These are phyloP conservation scores for Idaea biselata DNA, from an alignment of 2,888 invertebrate species.

Conservation along the genomic window DNA sequence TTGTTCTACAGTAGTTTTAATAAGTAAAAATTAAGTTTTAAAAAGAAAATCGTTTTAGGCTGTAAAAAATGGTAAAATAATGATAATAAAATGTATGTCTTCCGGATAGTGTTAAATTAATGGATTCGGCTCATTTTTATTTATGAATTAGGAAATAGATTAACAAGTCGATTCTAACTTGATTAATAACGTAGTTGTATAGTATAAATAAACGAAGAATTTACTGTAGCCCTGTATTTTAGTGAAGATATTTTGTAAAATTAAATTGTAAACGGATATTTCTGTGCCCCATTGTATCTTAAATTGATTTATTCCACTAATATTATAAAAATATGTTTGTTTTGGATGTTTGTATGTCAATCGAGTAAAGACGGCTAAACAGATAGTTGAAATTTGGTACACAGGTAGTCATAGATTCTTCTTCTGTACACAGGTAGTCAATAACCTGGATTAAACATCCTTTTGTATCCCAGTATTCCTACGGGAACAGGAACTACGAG, in stretches of 20 bases:
- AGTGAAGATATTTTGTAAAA: slow-evolving; percentile 30
- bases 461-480: too few relatives aligned
- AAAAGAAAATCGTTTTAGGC: slow-evolving; percentile 40
- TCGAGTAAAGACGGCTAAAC: too few relatives aligned
- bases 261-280: slow-evolving; percentile 1
- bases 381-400: too few relatives aligned
- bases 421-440: too few relatives aligned
- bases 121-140: slow-evolving; percentile 63
- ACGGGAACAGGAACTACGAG: too few relatives aligned
- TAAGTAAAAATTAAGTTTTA: neutral
- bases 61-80: slow-evolving; percentile 47
- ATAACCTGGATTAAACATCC: too few relatives aligned
- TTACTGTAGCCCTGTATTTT: slow-evolving; percentile 50
- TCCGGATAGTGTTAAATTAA: slow-evolving; percentile 72
- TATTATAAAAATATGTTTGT: too few relatives aligned
- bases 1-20: neutral
- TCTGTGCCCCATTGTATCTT: neutral
- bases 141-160: slow-evolving; percentile 50
- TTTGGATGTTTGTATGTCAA: too few relatives aligned
- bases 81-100: slow-evolving; percentile 75
- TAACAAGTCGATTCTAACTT: slow-evolving; percentile 66
- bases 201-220: slow-evolving; percentile 67
- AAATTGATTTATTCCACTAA: too few relatives aligned
- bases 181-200: slow-evolving; percentile 44
- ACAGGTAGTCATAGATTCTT: too few relatives aligned